These are phyloP conservation scores for Coelopa frigida DNA, from an alignment of 1,140 invertebrate species.

Conservation along the genomic window DNA sequence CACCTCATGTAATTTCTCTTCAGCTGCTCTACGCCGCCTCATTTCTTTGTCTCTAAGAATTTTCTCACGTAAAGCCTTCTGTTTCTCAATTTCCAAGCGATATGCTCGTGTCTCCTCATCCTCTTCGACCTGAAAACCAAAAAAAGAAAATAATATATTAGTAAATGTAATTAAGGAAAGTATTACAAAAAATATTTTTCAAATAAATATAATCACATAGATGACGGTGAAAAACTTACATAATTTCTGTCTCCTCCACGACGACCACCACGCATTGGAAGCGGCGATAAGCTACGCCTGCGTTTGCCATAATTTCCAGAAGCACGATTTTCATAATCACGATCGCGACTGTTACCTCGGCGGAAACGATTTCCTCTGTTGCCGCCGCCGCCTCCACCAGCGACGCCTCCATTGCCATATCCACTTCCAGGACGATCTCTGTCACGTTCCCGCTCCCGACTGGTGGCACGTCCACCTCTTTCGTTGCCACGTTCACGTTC, in stretches of 20 bases:
- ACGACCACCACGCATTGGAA: conserved; percentile 13
- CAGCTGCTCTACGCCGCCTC: conserved; percentile 52
- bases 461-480: conserved; percentile 23
- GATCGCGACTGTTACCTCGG: conserved; percentile 18
- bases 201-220: background rate
- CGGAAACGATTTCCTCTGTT: conserved; percentile 15
- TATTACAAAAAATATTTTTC: background rate
- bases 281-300: conserved; percentile 33
- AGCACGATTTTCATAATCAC: conserved; percentile 12
- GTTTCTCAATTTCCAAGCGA: conserved; percentile 58
- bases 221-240: conserved; percentile 18
- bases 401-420: conserved; percentile 28
- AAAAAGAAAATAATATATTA: background rate
- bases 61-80: conserved; percentile 54
- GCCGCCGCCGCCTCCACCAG: conserved; percentile 17
- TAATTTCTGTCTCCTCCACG: conserved; percentile 14
- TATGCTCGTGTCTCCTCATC: conserved; percentile 58
- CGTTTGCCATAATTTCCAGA: conserved; percentile 22
- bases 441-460: conserved; percentile 26
- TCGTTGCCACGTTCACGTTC: conserved; percentile 28
- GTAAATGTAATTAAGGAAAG: background rate
- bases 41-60: conserved; percentile 56
- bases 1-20: conserved; percentile 41
- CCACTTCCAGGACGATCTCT: conserved; percentile 22
- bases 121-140: conserved; percentile 45